These are phyloP conservation scores for Dendrocincla tyrannina DNA, from an alignment of 2,797 vertebrate genomes.

Conservation along the genomic window DNA sequence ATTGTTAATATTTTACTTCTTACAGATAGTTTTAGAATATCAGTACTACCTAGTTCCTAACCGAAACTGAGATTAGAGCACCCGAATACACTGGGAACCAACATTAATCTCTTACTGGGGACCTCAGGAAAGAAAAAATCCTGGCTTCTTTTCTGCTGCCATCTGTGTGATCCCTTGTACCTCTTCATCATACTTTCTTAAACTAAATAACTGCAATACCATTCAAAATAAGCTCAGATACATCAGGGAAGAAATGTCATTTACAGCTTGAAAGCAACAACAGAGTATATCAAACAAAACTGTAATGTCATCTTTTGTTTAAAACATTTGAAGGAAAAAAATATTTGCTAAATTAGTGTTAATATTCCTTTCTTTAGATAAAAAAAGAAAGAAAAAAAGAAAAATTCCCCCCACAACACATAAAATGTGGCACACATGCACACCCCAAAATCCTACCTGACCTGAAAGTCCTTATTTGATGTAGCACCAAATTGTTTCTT, in stretches of 20 bases:
- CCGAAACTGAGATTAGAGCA: neutral
- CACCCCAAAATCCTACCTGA: neutral
- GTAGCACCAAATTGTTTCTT: neutral
- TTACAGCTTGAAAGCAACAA: neutral
- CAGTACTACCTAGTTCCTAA: neutral
- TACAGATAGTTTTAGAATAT: neutral
- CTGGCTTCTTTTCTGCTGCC: neutral
- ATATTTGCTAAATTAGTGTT: neutral
- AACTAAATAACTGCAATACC: neutral
- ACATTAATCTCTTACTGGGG: fast-evolving
- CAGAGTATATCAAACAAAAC: neutral
- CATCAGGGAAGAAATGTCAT: neutral
- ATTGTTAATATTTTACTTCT: neutral
- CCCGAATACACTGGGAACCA: neutral
- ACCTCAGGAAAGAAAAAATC: neutral
- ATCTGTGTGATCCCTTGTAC: neutral
- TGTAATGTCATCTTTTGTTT: neutral
- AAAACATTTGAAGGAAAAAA: neutral
- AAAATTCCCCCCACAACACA: neutral
- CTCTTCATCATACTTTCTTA: neutral
- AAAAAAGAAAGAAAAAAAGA: too few relatives aligned
- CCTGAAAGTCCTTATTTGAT: neutral
- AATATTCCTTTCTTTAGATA: neutral
- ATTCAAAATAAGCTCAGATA: neutral
- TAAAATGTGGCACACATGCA: neutral